A percentile compares a stretch with the other conserved stretches of the same genome.
These are phyloP conservation scores for Globodera ellingtonae DNA, from an alignment of 1,140 invertebrate genomes.

Conservation along the genomic window DNA sequence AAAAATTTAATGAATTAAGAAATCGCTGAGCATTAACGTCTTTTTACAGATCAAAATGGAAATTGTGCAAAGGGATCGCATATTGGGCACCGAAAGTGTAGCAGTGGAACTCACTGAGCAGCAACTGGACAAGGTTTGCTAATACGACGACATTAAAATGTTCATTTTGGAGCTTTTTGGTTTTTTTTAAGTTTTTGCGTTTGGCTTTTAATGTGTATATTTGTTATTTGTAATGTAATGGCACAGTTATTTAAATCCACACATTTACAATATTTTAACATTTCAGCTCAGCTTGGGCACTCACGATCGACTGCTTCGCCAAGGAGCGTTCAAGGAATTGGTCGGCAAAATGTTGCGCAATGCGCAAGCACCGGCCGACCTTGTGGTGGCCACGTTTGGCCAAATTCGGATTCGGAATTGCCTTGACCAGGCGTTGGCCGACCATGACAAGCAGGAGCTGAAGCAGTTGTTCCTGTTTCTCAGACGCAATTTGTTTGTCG, in stretches of 20 bases:
- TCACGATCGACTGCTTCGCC: conserved; percentile 41
- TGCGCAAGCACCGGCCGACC: conserved; percentile 15
- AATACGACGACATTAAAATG: no score
- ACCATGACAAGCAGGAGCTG: conserved; percentile 29
- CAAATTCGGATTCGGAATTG: conserved; percentile 43
- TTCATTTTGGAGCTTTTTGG: background rate
- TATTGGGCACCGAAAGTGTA: conserved; percentile 2
- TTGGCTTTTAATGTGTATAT: no score
- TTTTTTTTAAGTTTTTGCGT: no score
- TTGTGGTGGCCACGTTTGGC: conserved; percentile 51
- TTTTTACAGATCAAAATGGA: background rate
- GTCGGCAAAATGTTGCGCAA: conserved; percentile 37
- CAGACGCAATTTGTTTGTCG: conserved; percentile 37
- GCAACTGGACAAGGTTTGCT: conserved; percentile 44
- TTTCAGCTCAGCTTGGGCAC: conserved; percentile 46
- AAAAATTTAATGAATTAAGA: background rate
- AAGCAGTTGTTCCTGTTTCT: conserved; percentile 38
- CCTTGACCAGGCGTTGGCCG: conserved; percentile 34
- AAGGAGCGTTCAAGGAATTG: conserved; percentile 35
- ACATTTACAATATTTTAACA: conserved; percentile 22
- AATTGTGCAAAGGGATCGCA: conserved; percentile 24
- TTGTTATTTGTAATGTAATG: no score
- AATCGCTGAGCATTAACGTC: background rate
- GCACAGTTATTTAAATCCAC: conserved; percentile 8
- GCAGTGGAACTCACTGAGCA: conserved; percentile 33